These are phyloP conservation scores for Etheostoma perlongum DNA, from an alignment of 2,797 vertebrate species.

Conservation along the genomic window DNA sequence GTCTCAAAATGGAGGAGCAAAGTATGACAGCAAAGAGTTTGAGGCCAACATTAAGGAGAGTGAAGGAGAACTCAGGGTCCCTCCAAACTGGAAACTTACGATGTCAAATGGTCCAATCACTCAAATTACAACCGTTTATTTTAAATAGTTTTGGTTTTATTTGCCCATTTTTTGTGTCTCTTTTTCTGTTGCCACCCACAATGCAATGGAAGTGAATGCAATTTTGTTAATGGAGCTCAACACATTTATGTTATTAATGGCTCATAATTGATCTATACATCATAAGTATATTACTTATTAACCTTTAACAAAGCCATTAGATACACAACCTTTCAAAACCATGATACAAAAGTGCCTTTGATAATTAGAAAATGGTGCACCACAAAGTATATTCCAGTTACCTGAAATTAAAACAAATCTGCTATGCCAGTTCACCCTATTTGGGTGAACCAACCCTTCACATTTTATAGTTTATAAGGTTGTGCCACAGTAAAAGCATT, in stretches of 20 bases:
- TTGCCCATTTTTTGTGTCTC: not conserved
- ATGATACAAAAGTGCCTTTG: not conserved
- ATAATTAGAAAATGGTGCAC: not conserved
- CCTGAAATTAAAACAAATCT: not conserved
- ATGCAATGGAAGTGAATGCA: not conserved
- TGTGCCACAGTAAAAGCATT: not conserved
- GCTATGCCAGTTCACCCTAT: not conserved
- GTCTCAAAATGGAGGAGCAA: slow-evolving; percentile 74
- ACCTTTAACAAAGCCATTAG: not conserved
- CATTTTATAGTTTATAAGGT: not conserved
- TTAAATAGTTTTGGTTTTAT: not conserved
- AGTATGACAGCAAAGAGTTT: slow-evolving; percentile 47
- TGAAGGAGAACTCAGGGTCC: slow-evolving; percentile 1
- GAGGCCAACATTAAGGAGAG: slow-evolving; percentile 36
- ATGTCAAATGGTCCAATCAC: not conserved
- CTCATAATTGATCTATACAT: not conserved
- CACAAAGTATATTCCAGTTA: not conserved
- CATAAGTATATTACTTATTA: not conserved
- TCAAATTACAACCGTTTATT: not conserved
- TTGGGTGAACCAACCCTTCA: not conserved
- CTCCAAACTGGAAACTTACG: slow-evolving; percentile 20
- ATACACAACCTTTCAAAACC: not conserved
- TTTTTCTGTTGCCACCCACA: not conserved
- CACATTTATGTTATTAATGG: not conserved
- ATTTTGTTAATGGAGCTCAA: not conserved